phyloP scores from a whole-genome alignment of 2,113 vertebrate genomes.

The Sylvietta virens region DNA sequence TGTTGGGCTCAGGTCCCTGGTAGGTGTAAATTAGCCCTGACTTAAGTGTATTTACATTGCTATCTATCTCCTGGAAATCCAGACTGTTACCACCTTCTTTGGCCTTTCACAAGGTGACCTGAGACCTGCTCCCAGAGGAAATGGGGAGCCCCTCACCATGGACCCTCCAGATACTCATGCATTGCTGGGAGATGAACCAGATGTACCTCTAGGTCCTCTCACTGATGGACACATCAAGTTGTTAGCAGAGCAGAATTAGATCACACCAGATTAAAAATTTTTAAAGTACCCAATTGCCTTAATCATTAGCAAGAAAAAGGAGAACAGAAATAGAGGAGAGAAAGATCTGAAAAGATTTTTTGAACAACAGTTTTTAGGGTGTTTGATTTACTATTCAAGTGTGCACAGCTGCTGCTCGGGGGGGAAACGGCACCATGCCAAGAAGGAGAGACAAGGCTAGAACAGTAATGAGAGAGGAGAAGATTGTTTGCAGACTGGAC shows the following conservation, averaged over 20 bases:
- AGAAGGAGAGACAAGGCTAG: constrained; percentile 38
- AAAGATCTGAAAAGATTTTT: constrained; percentile 60
- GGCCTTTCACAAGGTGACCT: background rate
- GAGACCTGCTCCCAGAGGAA: background rate
- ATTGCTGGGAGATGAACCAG: background rate
- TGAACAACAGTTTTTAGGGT: constrained; percentile 55
- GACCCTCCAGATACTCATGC: background rate
- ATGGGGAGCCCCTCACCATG: background rate
- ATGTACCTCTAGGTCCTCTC: background rate
- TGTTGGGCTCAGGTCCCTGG: background rate
- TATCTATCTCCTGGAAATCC: background rate
- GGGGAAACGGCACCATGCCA: constrained; percentile 48
- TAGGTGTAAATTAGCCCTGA: background rate
- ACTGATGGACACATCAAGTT: background rate
- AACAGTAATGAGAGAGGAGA: constrained; percentile 21
- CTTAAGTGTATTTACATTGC: background rate
- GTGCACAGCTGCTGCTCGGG: constrained; percentile 57
- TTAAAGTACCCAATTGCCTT: background rate
- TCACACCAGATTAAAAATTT: background rate
- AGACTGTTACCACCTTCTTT: background rate
- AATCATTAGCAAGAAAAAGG: constrained; percentile 36
- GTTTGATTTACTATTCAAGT: constrained; percentile 73
- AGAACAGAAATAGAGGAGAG: constrained; percentile 34
- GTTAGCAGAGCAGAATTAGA: background rate
- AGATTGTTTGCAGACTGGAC: constrained; percentile 58